phyloP scores from a whole-genome alignment of 2,888 invertebrate species.

The Nesidiocoris tenuis region DNA sequence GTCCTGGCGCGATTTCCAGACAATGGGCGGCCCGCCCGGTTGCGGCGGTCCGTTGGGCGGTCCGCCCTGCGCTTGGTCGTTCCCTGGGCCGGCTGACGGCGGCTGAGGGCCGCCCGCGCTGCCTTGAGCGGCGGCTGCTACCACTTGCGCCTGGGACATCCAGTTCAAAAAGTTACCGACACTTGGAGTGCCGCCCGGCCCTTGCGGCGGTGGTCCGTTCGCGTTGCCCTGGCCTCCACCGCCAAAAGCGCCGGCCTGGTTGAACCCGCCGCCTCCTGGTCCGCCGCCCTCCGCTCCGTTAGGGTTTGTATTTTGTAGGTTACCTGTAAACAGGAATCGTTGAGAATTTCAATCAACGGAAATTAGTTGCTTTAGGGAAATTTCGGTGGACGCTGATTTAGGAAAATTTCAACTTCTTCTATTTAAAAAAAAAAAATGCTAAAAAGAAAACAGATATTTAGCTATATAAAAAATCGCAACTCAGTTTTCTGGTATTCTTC shows the following conservation, averaged over 20 bases:
- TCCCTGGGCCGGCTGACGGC: not conserved
- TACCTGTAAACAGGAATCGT: conserved; percentile 14
- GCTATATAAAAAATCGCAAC: too few relatives aligned
- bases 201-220: conserved; percentile 21
- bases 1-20: conserved; percentile 23
- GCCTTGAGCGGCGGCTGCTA: conserved; percentile 20
- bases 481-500: too few relatives aligned
- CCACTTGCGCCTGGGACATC: conserved; percentile 26
- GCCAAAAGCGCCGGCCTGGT: conserved; percentile 22
- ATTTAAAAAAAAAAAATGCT: too few relatives aligned
- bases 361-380: too few relatives aligned
- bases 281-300: conserved; percentile 30
- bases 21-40: conserved; percentile 13
- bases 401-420: too few relatives aligned
- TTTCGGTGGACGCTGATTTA: too few relatives aligned
- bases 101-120: conserved; percentile 4
- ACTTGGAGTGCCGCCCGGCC: not conserved
- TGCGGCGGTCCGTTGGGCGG: conserved; percentile 26
- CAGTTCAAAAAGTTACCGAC: conserved; percentile 22
- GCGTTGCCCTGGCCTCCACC: conserved; percentile 22
- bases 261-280: conserved; percentile 26
- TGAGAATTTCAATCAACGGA: too few relatives aligned
- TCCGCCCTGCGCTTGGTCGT: conserved; percentile 6
- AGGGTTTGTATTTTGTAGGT: conserved; percentile 21
- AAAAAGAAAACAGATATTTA: too few relatives aligned